phyloP scores from a whole-genome alignment of 2,797 vertebrate genomes.

The Micrastur ruficollis region DNA sequence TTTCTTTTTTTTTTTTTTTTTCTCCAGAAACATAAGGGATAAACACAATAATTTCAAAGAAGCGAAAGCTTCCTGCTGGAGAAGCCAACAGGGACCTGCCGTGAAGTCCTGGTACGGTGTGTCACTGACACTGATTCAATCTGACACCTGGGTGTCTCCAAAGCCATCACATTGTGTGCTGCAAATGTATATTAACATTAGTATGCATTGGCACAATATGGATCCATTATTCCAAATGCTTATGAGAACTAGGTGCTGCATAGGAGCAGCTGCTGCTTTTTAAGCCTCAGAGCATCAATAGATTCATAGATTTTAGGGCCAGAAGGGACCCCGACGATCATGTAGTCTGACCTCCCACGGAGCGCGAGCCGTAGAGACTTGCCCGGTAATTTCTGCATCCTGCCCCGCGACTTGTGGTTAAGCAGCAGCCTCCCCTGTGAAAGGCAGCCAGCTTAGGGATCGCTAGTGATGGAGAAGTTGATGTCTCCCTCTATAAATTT shows the following conservation, averaged over 20 bases:
- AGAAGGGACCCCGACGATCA: slow-evolving; percentile 33
- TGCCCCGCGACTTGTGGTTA: not conserved
- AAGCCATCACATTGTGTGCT: slow-evolving; percentile 50
- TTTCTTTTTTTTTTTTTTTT: not conserved
- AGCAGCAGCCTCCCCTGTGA: not conserved
- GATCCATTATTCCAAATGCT: slow-evolving; percentile 68
- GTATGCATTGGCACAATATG: slow-evolving; percentile 72
- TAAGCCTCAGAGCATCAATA: slow-evolving; percentile 64
- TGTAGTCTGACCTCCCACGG: not conserved
- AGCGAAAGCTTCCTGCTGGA: not conserved
- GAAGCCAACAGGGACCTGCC: slow-evolving; percentile 37
- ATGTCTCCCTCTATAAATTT: not conserved
- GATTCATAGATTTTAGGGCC: slow-evolving; percentile 63
- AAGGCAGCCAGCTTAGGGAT: not conserved
- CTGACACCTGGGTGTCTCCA: slow-evolving; percentile 65
- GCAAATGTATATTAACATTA: slow-evolving; percentile 66
- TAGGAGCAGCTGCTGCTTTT: slow-evolving; percentile 68
- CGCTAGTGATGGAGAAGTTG: not conserved
- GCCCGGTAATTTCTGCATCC: not conserved
- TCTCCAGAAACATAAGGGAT: not conserved
- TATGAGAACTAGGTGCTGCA: slow-evolving; percentile 59
- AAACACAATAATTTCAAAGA: slow-evolving; percentile 11
- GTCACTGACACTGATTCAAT: slow-evolving; percentile 60
- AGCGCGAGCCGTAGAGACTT: not conserved
- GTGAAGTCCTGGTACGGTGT: slow-evolving; percentile 6